A percentile compares a stretch with the other conserved stretches of the same genome.
These are phyloP conservation scores for Silurus lanzhouensis DNA, from an alignment of 2,797 vertebrate species.

Conservation along the genomic window DNA sequence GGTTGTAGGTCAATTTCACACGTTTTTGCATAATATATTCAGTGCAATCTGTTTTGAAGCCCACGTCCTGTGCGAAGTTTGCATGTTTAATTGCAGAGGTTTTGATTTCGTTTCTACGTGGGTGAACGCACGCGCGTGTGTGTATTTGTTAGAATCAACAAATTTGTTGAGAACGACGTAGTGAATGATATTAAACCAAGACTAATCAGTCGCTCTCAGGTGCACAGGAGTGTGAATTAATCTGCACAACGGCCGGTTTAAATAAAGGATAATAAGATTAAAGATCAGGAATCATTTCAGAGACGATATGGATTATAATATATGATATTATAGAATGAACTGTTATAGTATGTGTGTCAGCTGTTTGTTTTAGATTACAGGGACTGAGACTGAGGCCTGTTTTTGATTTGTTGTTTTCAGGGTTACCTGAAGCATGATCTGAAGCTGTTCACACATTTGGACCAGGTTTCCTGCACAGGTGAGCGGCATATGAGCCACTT, in stretches of 20 bases:
- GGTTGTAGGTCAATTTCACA: background rate
- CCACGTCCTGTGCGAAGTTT: constrained; percentile 14
- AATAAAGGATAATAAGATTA: background rate
- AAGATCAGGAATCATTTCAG: no score
- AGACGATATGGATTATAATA: no score
- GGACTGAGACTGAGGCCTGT: background rate
- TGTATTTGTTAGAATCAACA: background rate
- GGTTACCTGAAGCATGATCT: background rate
- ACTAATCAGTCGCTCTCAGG: background rate
- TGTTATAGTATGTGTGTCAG: no score
- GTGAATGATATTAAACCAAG: background rate
- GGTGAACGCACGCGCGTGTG: no score
- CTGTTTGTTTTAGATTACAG: background rate
- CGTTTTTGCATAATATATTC: constrained; percentile 13
- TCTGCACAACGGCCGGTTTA: background rate
- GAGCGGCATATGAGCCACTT: background rate
- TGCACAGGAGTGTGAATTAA: background rate
- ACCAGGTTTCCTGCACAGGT: background rate
- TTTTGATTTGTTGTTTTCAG: background rate
- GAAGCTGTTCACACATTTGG: background rate
- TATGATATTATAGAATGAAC: no score
- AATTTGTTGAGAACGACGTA: background rate
- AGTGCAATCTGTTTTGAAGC: constrained; percentile 14
- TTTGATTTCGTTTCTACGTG: background rate
- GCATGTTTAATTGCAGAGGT: constrained; percentile 20